Conservation (phyloP, 2,113 vertebrate species). For the Ptilonorhynchus violaceus region DNA sequence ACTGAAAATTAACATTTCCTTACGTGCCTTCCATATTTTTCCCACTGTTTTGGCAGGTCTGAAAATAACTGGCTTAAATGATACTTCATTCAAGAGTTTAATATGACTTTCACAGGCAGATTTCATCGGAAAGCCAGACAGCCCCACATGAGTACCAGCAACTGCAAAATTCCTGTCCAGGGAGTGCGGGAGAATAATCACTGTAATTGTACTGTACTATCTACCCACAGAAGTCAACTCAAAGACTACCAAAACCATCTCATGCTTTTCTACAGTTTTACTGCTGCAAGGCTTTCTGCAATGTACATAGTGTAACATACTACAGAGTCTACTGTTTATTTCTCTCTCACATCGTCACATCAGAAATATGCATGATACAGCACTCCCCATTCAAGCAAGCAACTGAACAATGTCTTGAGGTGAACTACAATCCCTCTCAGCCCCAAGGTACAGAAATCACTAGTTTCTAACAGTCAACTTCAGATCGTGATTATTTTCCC, state of each 20-base stretch:
- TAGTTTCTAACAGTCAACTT: neutral
- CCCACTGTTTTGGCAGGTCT: neutral
- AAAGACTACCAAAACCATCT: neutral
- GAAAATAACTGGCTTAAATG: neutral
- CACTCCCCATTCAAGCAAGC: neutral
- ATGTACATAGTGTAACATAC: neutral
- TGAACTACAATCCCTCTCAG: neutral
- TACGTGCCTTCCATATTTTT: neutral
- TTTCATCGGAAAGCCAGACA: neutral
- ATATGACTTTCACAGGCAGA: neutral
- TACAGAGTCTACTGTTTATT: neutral
- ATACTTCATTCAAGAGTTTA: neutral
- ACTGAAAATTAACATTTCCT: neutral
- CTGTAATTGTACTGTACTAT: neutral
- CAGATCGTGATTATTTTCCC: neutral
- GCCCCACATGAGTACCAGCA: neutral
- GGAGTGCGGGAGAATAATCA: neutral
- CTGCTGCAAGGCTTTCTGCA: neutral
- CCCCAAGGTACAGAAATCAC: neutral
- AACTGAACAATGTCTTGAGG: fast-evolving
- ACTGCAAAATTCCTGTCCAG: neutral
- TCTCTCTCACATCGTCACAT: neutral
- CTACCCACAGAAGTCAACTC: neutral
- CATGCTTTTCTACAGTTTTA: fast-evolving
- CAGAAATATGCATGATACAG: neutral